These are phyloP conservation scores for Megaceryle maxima DNA, from an alignment of 2,113 vertebrate genomes.

Conservation along the genomic window DNA sequence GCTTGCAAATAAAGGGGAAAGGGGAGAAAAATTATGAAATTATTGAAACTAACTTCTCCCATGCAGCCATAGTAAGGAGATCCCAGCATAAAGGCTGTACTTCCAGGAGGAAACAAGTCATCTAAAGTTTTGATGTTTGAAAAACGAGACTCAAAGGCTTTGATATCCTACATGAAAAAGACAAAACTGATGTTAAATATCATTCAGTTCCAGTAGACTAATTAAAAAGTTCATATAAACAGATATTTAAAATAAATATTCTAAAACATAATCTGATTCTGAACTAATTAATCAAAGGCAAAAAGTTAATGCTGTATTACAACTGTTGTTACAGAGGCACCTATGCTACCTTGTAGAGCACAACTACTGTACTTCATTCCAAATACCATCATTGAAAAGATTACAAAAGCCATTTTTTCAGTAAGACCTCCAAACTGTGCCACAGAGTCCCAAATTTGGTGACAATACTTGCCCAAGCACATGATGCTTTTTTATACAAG, in stretches of 20 bases:
- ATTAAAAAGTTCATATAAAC: background rate
- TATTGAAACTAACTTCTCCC: constrained; percentile 85
- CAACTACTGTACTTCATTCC: background rate
- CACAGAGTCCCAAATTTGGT: background rate
- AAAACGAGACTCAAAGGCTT: constrained; percentile 86
- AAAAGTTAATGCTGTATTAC: background rate
- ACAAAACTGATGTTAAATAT: background rate
- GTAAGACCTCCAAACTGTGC: background rate
- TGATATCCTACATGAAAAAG: constrained; percentile 83
- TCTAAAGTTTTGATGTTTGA: constrained; percentile 87
- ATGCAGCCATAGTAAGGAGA: constrained; percentile 93
- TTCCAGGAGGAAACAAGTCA: constrained; percentile 88
- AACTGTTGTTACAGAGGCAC: background rate
- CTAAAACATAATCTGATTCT: background rate
- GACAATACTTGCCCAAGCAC: background rate
- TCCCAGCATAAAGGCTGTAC: constrained; percentile 93
- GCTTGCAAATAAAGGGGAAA: background rate
- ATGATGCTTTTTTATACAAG: background rate
- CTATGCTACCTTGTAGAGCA: background rate
- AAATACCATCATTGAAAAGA: background rate
- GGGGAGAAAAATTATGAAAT: background rate
- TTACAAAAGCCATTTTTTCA: background rate
- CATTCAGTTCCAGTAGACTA: background rate
- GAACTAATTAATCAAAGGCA: background rate
- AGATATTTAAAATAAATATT: background rate